Evolutionary conservation across 2,113 vertebrate genomes (phyloP).

Genomic region (Choloepus hoffmanni): DNA sequence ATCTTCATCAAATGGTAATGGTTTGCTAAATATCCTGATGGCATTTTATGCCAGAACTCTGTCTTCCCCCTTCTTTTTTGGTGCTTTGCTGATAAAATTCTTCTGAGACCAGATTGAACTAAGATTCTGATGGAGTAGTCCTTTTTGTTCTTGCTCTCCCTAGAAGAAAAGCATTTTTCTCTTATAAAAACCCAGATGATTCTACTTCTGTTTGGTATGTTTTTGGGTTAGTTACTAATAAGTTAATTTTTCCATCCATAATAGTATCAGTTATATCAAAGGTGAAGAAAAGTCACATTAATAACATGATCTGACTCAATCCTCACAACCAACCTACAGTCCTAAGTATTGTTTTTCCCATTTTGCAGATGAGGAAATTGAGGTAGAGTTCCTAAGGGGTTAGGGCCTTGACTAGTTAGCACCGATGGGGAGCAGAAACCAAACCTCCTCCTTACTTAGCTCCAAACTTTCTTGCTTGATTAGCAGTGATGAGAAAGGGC

Average conservation of each 20-base stretch:
- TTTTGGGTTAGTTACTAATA: neutral
- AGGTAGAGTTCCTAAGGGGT: neutral
- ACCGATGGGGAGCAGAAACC: neutral
- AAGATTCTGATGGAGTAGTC: neutral
- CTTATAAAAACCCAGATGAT: neutral
- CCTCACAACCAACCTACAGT: neutral
- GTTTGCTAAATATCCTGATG: slow-evolving; percentile 9
- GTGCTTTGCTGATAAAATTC: neutral
- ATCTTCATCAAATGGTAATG: neutral
- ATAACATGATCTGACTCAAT: neutral
- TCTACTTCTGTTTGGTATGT: neutral
- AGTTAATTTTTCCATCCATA: neutral
- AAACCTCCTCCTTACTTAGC: neutral
- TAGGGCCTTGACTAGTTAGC: neutral
- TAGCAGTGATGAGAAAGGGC: neutral
- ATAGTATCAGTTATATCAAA: neutral
- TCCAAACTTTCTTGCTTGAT: no score
- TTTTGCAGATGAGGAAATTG: neutral
- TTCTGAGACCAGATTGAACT: neutral
- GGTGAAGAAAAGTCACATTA: neutral
- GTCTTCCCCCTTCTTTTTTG: neutral
- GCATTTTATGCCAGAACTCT: neutral
- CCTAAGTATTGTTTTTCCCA: neutral
- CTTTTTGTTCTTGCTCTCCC: neutral
- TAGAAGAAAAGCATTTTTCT: neutral